Percentiles rank a stretch among this genome's conserved stretches.
Conservation (phyloP, 1,140 invertebrate species). For the Drosophila pseudoobscura region DNA sequence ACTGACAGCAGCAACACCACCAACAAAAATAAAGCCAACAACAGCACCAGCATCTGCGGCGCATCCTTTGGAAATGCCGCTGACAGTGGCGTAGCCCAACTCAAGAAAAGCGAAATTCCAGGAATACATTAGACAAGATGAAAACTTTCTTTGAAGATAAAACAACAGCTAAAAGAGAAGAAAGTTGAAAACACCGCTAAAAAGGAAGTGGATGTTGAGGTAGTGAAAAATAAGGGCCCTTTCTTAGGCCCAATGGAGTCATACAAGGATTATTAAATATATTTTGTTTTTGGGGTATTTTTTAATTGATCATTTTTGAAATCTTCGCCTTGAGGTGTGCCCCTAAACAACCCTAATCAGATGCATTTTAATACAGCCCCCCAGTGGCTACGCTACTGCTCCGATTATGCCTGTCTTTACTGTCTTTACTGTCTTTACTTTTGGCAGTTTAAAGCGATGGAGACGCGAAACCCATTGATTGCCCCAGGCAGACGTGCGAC, state of each 20-base stretch:
- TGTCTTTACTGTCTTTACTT: conserved; percentile 21
- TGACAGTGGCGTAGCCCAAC: conserved; percentile 6
- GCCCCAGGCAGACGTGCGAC: conserved; percentile 31
- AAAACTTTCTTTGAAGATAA: conserved; percentile 8
- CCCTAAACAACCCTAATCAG: no score
- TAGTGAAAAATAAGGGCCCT: no score
- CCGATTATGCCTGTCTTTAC: neutral
- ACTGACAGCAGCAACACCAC: conserved; percentile 26
- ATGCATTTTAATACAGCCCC: no score
- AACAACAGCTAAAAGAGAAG: no score
- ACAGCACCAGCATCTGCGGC: conserved; percentile 17
- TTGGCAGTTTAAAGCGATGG: conserved; percentile 16
- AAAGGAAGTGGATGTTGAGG: no score
- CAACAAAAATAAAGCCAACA: no score
- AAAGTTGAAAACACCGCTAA: no score
- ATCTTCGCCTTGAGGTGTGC: no score
- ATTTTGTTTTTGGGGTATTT: no score
- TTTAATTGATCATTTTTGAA: no score
- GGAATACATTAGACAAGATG: conserved; percentile 14
- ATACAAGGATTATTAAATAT: no score
- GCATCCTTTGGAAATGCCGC: conserved; percentile 7
- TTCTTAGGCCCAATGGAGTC: no score
- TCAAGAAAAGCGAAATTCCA: conserved; percentile 13
- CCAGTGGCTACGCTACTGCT: neutral
- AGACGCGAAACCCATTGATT: conserved; percentile 34